Evolutionary conservation across 92 coral and sea anemone species (phyloP).

Genomic region (Bergia sp.): DNA sequence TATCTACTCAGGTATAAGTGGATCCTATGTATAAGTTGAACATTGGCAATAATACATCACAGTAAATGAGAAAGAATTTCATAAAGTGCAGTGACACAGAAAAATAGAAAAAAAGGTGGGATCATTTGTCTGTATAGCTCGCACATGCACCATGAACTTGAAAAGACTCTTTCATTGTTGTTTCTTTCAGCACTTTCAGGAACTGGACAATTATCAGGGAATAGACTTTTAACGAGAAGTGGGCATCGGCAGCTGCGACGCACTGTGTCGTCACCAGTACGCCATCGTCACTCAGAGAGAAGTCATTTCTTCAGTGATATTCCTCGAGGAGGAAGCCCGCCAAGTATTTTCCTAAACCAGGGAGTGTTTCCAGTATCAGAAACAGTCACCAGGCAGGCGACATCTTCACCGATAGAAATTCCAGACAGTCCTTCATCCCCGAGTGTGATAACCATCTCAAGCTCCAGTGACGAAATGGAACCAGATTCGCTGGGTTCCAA

Average conservation of each 20-base stretch:
- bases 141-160: not conserved
- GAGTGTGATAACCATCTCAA: constrained; percentile 93
- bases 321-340: constrained; percentile 69
- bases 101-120: too few relatives aligned
- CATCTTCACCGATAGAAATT: constrained; percentile 96
- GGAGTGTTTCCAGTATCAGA: constrained; percentile 52
- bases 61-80: too few relatives aligned
- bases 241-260: constrained; percentile 72
- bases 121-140: not conserved
- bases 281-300: constrained; percentile 76
- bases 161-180: not conserved
- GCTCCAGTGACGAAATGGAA: constrained; percentile 98
- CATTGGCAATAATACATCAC: too few relatives aligned
- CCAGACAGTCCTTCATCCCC: constrained; percentile 96
- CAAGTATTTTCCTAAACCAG: constrained; percentile 36
- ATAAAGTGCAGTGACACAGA: too few relatives aligned
- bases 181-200: constrained; percentile 30
- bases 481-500: constrained; percentile 76
- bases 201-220: constrained; percentile 36
- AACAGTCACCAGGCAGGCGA: constrained; percentile 59
- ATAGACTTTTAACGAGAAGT: constrained; percentile 37
- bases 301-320: constrained; percentile 69
- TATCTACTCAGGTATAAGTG: too few relatives aligned
- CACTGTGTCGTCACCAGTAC: constrained; percentile 91
- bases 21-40: too few relatives aligned